A percentile compares a stretch with the other conserved stretches of the same genome.
These are phyloP conservation scores for Sander lucioperca DNA, from an alignment of 2,113 vertebrate genomes.

Conservation along the genomic window DNA sequence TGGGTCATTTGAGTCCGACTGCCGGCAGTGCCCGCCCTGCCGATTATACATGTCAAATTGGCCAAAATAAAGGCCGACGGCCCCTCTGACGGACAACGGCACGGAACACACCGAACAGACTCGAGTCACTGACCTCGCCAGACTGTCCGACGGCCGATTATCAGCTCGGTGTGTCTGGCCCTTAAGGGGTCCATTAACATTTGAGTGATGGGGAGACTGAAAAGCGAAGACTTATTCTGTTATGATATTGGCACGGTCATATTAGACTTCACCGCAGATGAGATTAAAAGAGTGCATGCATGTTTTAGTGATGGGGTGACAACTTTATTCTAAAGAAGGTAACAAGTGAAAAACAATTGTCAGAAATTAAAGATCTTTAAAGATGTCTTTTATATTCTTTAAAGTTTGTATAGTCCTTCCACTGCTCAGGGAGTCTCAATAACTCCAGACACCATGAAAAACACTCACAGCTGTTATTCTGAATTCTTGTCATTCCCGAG, in stretches of 20 bases:
- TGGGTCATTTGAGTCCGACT: no score
- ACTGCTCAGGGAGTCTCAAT: not conserved
- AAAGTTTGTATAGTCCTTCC: not conserved
- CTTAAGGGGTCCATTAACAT: not conserved
- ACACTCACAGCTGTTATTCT: not conserved
- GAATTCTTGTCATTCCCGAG: conserved; percentile 21
- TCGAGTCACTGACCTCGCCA: no score
- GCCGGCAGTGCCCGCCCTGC: no score
- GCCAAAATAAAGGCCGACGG: no score
- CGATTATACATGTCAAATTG: no score
- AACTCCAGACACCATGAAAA: conserved; percentile 3
- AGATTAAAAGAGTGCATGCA: not conserved
- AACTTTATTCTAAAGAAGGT: not conserved
- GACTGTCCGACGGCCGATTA: no score
- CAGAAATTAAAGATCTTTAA: conserved; percentile 5
- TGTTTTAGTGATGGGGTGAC: not conserved
- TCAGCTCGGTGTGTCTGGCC: no score
- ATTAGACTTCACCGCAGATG: not conserved
- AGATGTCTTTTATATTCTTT: not conserved
- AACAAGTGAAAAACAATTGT: not conserved
- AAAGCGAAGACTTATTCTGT: not conserved
- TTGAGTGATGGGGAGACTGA: not conserved
- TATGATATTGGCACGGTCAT: not conserved
- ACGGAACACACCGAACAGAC: no score
- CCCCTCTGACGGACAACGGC: no score